These are phyloP conservation scores for Helicoverpa armigera DNA, from an alignment of 1,140 invertebrate genomes.

Conservation along the genomic window DNA sequence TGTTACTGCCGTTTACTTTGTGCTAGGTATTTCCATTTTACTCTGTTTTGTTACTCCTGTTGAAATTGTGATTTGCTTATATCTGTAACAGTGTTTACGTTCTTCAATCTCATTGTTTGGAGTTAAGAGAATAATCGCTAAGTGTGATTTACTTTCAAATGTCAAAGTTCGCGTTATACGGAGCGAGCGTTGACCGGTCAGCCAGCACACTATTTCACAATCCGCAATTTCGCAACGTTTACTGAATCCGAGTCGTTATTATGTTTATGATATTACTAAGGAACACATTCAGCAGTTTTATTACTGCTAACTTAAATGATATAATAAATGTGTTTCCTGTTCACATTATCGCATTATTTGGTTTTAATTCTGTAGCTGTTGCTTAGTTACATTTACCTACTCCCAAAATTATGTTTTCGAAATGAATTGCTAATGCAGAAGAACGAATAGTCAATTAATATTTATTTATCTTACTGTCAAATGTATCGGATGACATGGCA, in stretches of 20 bases:
- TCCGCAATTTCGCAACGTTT: conserved; percentile 52
- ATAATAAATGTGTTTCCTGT: conserved; percentile 29
- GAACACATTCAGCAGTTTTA: conserved; percentile 35
- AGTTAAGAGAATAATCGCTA: not conserved
- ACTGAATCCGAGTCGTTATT: conserved; percentile 48
- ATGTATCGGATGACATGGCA: not conserved
- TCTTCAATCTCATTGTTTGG: conserved; percentile 19
- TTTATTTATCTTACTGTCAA: not conserved
- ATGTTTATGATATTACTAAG: conserved; percentile 25
- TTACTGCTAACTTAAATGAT: conserved; percentile 4
- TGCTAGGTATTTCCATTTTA: conserved; percentile 46
- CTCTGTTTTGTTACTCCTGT: not conserved
- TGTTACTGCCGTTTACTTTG: conserved; percentile 43
- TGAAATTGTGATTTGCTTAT: not conserved
- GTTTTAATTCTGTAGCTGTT: conserved; percentile 1
- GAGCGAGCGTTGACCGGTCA: conserved; percentile 60
- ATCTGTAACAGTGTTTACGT: not conserved
- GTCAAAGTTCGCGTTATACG: conserved; percentile 57
- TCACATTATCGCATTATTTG: not conserved
- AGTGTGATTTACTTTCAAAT: conserved; percentile 53
- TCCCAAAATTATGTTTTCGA: not conserved
- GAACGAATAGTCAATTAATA: no score
- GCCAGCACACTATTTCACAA: conserved; percentile 53
- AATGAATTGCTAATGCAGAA: no score
- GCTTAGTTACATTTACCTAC: not conserved